Conservation (phyloP, 2,888 invertebrate genomes). For the Temnothorax ravouxi region DNA sequence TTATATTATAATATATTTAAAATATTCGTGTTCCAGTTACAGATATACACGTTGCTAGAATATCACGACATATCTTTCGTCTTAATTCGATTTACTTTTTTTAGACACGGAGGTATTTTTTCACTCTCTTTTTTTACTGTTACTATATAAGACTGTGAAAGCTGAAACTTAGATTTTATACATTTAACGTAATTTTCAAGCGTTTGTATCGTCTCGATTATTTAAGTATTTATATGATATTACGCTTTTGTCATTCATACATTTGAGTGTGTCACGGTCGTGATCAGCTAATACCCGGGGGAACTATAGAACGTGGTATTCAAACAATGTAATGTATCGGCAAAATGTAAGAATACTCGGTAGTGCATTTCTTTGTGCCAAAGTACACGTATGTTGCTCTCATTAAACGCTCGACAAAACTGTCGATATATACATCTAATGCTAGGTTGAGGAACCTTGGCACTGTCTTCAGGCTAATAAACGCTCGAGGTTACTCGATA, state of each 20-base stretch:
- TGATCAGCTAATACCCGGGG: background rate
- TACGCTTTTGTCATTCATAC: background rate
- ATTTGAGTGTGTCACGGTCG: background rate
- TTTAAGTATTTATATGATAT: conserved; percentile 61
- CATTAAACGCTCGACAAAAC: conserved; percentile 43
- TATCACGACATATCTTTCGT: conserved; percentile 41
- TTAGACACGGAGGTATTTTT: conserved; percentile 41
- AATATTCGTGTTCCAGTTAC: conserved; percentile 35
- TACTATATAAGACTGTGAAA: conserved; percentile 48
- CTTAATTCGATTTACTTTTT: conserved; percentile 5
- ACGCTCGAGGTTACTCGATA: conserved; percentile 16
- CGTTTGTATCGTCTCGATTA: conserved; percentile 27
- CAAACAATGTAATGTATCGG: conserved; percentile 33
- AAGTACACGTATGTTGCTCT: conserved; percentile 44
- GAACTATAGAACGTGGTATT: conserved; percentile 29
- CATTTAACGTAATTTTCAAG: conserved; percentile 43
- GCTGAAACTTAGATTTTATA: conserved; percentile 45
- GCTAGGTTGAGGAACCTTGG: conserved; percentile 33
- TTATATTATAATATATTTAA: conserved; percentile 26
- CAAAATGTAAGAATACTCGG: conserved; percentile 56
- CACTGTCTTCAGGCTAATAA: conserved; percentile 23
- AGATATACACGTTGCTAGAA: conserved; percentile 47
- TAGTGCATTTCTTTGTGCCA: conserved; percentile 60
- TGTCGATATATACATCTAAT: conserved; percentile 11
- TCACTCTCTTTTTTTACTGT: conserved; percentile 56